These are phyloP conservation scores for Vesta saturnalis DNA, from an alignment of 2,888 invertebrate genomes.

Conservation along the genomic window DNA sequence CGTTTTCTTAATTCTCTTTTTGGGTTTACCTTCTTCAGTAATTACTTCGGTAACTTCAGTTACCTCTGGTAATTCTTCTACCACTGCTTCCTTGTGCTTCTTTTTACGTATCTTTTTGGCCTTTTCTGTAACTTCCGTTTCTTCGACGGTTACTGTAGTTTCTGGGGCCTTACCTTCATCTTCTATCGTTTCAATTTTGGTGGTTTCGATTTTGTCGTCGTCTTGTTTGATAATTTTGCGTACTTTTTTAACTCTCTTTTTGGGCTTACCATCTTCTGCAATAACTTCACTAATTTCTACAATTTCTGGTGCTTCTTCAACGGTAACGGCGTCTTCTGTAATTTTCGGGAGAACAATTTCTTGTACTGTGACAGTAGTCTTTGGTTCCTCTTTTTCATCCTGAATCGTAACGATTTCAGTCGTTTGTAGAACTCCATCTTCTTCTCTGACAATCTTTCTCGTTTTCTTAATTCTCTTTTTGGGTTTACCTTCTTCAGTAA, in stretches of 20 bases:
- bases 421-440: constrained; percentile 22
- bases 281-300: constrained; percentile 47
- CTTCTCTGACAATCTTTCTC: constrained; percentile 40
- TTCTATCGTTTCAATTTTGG: constrained; percentile 57
- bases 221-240: constrained; percentile 60
- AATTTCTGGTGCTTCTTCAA: constrained; percentile 36
- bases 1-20: too few species aligned
- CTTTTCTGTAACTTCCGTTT: too few species aligned
- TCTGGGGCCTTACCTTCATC: constrained; percentile 57
- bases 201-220: constrained; percentile 55
- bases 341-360: constrained; percentile 51
- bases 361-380: constrained; percentile 39
- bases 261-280: constrained; percentile 44
- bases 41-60: too few species aligned
- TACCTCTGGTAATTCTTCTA: too few species aligned
- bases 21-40: too few species aligned
- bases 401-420: constrained; percentile 45
- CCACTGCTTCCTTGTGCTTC: too few species aligned
- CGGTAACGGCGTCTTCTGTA: constrained; percentile 37
- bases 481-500: constrained; percentile 50
- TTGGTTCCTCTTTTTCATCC: constrained; percentile 55
- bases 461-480: constrained; percentile 49
- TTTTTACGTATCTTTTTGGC: too few species aligned
- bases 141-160: constrained; percentile 50
- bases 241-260: constrained; percentile 51